Conservation (phyloP, 2,888 invertebrate genomes). For the Stenurella melanura region DNA sequence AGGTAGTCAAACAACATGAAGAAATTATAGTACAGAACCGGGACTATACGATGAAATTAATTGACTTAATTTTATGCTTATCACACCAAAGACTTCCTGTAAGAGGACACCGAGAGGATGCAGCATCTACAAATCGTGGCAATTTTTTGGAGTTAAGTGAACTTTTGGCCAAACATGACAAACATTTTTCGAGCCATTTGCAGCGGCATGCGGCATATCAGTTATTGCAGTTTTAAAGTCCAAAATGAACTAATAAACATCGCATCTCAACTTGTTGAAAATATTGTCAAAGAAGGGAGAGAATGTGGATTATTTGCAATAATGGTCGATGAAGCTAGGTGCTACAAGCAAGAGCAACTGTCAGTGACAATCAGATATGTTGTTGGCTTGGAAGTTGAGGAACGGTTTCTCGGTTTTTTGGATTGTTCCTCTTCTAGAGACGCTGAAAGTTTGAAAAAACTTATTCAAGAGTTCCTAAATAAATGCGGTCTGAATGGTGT, state of each 20-base stretch:
- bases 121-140: conserved; percentile 31
- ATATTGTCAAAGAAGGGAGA: conserved; percentile 16
- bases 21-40: conserved; percentile 15
- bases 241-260: conserved; percentile 39
- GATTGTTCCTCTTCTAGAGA: conserved; percentile 34
- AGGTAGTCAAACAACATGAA: too few relatives aligned
- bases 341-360: conserved; percentile 42
- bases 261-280: not conserved
- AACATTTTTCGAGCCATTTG: not conserved
- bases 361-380: conserved; percentile 39
- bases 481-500: conserved; percentile 20
- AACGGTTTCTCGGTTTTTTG: conserved; percentile 41
- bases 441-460: conserved; percentile 10
- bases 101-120: conserved; percentile 32
- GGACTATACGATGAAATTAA: conserved; percentile 32
- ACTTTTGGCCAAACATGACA: conserved; percentile 30
- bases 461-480: conserved; percentile 13
- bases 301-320: conserved; percentile 31
- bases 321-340: conserved; percentile 43
- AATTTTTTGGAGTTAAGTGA: conserved; percentile 26
- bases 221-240: too few relatives aligned
- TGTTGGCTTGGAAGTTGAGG: conserved; percentile 30
- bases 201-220: not conserved
- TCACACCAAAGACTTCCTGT: conserved; percentile 34
- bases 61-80: conserved; percentile 35